Percentiles rank a stretch among this genome's conserved stretches.
Evolutionary conservation across 2,888 invertebrate species (phyloP).

Genomic region (Leptopterna dolabrata): DNA sequence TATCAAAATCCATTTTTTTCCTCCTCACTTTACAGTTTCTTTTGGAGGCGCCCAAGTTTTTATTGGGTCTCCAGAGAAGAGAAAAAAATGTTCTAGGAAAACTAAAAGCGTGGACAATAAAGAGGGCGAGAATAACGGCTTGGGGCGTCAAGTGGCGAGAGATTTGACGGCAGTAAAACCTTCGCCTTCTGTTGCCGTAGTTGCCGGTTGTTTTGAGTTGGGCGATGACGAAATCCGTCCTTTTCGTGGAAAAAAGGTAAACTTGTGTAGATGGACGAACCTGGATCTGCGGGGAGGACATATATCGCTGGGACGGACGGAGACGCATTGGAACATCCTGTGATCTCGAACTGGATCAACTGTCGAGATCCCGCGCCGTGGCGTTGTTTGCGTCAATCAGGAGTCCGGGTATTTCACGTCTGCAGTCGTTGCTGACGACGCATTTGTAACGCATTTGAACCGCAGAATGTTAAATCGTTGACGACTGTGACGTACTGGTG

Average conservation of each 20-base stretch:
- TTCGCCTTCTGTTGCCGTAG: neutral
- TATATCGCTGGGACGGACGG: neutral
- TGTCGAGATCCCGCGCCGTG: neutral
- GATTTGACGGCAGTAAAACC: constrained; percentile 30
- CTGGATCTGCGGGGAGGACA: neutral
- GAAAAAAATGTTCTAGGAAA: neutral
- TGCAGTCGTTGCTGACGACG: neutral
- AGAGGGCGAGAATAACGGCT: constrained; percentile 31
- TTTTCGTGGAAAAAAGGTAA: neutral
- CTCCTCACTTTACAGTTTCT: neutral
- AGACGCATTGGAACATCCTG: neutral
- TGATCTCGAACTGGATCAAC: neutral
- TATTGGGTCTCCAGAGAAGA: neutral
- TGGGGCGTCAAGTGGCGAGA: neutral
- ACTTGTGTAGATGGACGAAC: constrained; percentile 15
- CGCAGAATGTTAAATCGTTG: no score
- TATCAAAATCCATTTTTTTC: constrained; percentile 31
- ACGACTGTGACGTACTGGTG: no score
- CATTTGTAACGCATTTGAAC: no score
- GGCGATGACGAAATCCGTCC: neutral
- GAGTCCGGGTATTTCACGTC: neutral
- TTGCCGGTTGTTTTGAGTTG: neutral
- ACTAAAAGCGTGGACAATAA: constrained; percentile 36
- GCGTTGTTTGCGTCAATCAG: neutral
- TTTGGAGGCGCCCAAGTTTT: neutral